These are phyloP conservation scores for Lateolabrax maculatus DNA, from an alignment of 2,797 vertebrate genomes.

Conservation along the genomic window DNA sequence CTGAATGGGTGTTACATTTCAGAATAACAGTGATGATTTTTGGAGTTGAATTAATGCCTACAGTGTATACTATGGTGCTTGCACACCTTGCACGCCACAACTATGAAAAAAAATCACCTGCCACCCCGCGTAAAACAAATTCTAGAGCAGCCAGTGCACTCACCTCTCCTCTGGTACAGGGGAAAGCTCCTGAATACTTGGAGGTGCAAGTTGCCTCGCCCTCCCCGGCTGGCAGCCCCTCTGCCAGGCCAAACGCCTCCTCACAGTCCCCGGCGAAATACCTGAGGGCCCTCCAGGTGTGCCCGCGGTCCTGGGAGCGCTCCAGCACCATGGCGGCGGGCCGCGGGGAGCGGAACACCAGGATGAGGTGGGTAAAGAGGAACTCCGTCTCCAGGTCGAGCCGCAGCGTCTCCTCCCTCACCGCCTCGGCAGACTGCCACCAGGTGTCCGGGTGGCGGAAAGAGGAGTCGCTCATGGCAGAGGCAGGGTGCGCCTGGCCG, in stretches of 20 bases:
- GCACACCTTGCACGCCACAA: not conserved
- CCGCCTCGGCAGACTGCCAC: constrained; percentile 93
- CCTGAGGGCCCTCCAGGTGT: constrained; percentile 90
- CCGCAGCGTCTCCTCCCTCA: constrained; percentile 87
- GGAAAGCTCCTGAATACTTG: constrained; percentile 92
- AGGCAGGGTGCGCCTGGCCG: constrained; percentile 87
- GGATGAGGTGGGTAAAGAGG: constrained; percentile 95
- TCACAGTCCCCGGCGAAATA: constrained; percentile 92
- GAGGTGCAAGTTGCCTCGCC: constrained; percentile 89
- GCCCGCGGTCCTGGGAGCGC: constrained; percentile 92
- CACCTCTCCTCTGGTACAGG: constrained; percentile 97
- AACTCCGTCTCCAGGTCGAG: constrained; percentile 93
- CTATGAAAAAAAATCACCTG: not conserved
- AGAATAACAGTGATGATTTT: not conserved
- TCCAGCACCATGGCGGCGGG: constrained; percentile 95
- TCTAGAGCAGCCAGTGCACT: constrained; percentile 52
- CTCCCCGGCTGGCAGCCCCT: constrained; percentile 69
- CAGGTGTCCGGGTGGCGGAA: constrained; percentile 92
- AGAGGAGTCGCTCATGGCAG: constrained; percentile 94
- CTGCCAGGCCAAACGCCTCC: constrained; percentile 87
- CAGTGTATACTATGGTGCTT: too few species aligned
- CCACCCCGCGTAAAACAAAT: not conserved
- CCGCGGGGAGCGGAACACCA: constrained; percentile 94
- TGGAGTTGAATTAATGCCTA: not conserved
- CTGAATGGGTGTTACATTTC: not conserved